Conservation (phyloP, 2,888 invertebrate species). For the Trissolcus brochymenae region DNA sequence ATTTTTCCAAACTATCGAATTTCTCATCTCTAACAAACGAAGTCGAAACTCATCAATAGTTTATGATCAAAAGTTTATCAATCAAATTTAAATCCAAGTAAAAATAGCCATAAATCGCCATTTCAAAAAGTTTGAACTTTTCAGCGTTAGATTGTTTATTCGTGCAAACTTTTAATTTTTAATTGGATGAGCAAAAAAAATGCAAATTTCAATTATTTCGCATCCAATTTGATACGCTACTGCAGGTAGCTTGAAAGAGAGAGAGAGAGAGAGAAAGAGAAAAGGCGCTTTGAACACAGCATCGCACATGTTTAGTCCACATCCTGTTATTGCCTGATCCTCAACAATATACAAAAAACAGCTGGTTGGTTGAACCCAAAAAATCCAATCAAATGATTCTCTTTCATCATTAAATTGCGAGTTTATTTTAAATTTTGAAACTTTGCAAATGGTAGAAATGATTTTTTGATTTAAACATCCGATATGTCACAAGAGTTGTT, state of each 20-base stretch:
- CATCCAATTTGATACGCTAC: constrained; percentile 49
- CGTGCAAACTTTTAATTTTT: not conserved
- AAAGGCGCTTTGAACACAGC: constrained; percentile 27
- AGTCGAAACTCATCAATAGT: not conserved
- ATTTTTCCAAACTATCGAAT: too few species aligned
- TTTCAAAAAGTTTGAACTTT: too few species aligned
- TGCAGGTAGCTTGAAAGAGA: constrained; percentile 41
- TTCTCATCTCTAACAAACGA: too few species aligned
- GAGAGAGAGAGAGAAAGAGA: constrained; percentile 21
- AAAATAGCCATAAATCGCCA: too few species aligned
- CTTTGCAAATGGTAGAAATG: not conserved
- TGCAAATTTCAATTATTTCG: constrained; percentile 20
- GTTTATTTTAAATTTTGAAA: not conserved
- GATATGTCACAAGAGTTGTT: too few species aligned
- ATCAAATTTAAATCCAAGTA: too few species aligned
- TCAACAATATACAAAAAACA: constrained; percentile 42
- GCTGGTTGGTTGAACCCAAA: constrained; percentile 41
- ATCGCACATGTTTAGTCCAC: constrained; percentile 48
- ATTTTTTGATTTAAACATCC: too few species aligned
- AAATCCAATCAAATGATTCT: constrained; percentile 27
- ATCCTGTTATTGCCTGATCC: constrained; percentile 54
- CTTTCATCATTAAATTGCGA: constrained; percentile 16
- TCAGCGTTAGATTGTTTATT: not conserved
- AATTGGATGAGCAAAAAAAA: constrained; percentile 1
- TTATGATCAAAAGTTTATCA: too few species aligned